phyloP scores from a whole-genome alignment of 2,113 vertebrate genomes.

The Electrona antarctica region DNA sequence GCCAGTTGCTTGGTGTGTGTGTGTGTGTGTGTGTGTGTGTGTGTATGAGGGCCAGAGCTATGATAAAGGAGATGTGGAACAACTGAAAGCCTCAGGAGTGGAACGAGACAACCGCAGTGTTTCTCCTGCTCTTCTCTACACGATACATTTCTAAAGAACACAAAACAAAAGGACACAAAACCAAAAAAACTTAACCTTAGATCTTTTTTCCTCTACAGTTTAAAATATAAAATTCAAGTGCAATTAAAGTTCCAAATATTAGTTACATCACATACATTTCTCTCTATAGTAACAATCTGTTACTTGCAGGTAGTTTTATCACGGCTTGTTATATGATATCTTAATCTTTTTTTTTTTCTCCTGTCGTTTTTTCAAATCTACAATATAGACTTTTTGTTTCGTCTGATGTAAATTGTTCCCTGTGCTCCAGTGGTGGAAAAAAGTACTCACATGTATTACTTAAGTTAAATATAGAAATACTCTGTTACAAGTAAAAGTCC shows the following conservation, averaged over 20 bases:
- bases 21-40: conserved; percentile 4
- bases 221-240: conserved; percentile 85
- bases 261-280: conserved; percentile 79
- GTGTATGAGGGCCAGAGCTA: conserved; percentile 7
- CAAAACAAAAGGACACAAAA: conserved; percentile 68
- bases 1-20: background rate
- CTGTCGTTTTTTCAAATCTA: conserved; percentile 23
- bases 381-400: conserved; percentile 52
- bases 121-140: conserved; percentile 28
- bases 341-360: conserved; percentile 37
- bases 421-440: conserved; percentile 15
- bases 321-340: conserved; percentile 50
- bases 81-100: conserved; percentile 32
- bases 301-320: conserved; percentile 79
- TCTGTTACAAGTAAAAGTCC: too few species aligned
- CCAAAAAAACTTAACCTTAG: conserved; percentile 62
- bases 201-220: conserved; percentile 69
- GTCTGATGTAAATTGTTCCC: conserved; percentile 30
- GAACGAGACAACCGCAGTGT: conserved; percentile 28
- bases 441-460: too few species aligned
- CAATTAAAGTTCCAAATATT: conserved; percentile 85
- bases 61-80: conserved; percentile 9
- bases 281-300: conserved; percentile 74
- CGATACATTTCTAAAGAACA: conserved; percentile 75
- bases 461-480: too few species aligned